These are phyloP conservation scores for Neodontobutis hainanensis DNA, from an alignment of 2,113 vertebrate genomes.

Conservation along the genomic window DNA sequence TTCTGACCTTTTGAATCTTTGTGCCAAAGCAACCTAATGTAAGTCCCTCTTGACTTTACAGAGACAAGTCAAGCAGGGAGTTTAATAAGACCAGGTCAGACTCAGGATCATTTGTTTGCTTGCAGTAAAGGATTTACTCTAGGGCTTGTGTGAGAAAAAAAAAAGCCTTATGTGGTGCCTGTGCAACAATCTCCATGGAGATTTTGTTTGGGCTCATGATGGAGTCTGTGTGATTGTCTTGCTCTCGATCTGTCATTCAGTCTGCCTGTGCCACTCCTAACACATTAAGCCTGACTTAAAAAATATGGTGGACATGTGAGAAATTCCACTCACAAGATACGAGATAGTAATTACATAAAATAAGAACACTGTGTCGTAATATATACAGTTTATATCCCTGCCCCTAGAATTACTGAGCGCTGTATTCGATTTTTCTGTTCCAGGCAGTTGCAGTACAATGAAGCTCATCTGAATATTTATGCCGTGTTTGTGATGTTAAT, in stretches of 20 bases:
- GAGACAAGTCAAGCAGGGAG: conserved; percentile 1
- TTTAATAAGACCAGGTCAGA: not conserved
- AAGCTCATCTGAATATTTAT: conserved; percentile 65
- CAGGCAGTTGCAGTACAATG: conserved; percentile 31
- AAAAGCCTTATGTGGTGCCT: conserved; percentile 29
- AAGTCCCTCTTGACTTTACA: conserved; percentile 29
- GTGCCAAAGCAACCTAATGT: not conserved
- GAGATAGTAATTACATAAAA: conserved; percentile 60
- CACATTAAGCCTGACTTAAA: conserved; percentile 43
- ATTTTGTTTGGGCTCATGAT: conserved; percentile 59
- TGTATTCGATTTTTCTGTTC: conserved; percentile 30
- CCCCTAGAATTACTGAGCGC: not conserved
- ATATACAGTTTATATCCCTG: conserved; percentile 8
- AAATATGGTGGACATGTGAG: conserved; percentile 60
- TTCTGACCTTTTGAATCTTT: conserved; percentile 11
- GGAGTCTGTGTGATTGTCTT: conserved; percentile 45
- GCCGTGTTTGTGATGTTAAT: conserved; percentile 60
- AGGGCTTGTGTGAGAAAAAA: not conserved
- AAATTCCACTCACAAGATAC: conserved; percentile 40
- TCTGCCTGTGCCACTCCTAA: conserved; percentile 55
- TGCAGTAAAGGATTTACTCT: conserved; percentile 14
- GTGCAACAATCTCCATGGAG: conserved; percentile 56
- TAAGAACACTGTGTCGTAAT: conserved; percentile 22
- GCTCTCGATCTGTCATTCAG: conserved; percentile 59
- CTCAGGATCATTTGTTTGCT: not conserved